Conservation (phyloP, 35 echinoderm and acorn worm species). For the Ophiothrix spiculata region DNA sequence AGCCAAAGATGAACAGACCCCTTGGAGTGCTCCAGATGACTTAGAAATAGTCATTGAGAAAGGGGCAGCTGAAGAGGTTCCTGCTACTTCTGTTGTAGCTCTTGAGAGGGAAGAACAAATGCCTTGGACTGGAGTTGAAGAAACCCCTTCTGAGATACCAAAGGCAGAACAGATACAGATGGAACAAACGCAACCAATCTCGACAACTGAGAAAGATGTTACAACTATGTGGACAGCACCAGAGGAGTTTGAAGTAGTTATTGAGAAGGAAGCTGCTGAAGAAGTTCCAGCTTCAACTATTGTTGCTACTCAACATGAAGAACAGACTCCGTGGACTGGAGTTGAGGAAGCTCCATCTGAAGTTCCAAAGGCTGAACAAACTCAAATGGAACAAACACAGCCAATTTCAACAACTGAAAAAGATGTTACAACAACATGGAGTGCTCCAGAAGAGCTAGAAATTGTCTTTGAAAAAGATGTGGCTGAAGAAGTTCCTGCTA, state of each 20-base stretch:
- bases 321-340: conserved; percentile 11
- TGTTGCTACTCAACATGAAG: conserved; percentile 21
- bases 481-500: background rate
- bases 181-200: background rate
- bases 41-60: background rate
- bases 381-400: background rate
- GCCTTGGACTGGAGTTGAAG: conserved; percentile 19
- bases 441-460: background rate
- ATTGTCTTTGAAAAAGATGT: background rate
- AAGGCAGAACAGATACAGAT: background rate
- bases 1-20: background rate
- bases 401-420: conserved; percentile 10
- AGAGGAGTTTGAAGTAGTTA: background rate
- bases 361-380: conserved; percentile 19
- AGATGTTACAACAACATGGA: background rate
- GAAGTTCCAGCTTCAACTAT: background rate
- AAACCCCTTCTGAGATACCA: background rate
- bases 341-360: background rate
- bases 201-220: conserved; percentile 4
- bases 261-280: conserved; percentile 6
- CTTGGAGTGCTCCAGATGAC: background rate
- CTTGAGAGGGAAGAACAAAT: background rate
- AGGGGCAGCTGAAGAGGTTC: background rate
- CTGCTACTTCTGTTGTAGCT: background rate
- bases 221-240: background rate